These are phyloP conservation scores for Kryptolebias marmoratus DNA, from an alignment of 2,113 vertebrate genomes.

Conservation along the genomic window DNA sequence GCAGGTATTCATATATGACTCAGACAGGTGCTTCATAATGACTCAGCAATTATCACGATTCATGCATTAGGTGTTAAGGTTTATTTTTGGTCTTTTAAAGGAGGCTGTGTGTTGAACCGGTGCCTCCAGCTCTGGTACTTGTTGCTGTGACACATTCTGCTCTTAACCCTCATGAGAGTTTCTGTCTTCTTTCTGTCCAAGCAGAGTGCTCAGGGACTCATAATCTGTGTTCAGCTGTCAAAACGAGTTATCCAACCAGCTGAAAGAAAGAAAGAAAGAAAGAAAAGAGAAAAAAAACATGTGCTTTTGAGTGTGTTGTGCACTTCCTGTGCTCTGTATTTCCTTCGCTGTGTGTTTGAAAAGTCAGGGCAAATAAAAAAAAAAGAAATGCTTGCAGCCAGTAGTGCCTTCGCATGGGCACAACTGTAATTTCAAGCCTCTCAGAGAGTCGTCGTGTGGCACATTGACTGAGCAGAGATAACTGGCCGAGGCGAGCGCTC, in stretches of 20 bases:
- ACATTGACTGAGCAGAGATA: constrained; percentile 68
- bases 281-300: background rate
- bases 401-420: constrained; percentile 50
- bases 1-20: constrained; percentile 24
- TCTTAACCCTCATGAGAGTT: constrained; percentile 34
- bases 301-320: constrained; percentile 28
- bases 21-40: background rate
- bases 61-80: constrained; percentile 13
- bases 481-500: constrained; percentile 30
- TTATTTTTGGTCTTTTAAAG: background rate
- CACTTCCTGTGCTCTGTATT: background rate
- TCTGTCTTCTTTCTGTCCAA: constrained; percentile 47
- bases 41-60: constrained; percentile 10
- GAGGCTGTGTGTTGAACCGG: no score
- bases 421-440: constrained; percentile 69
- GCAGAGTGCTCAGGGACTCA: constrained; percentile 39
- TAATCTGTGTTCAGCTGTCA: constrained; percentile 69
- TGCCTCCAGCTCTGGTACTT: constrained; percentile 6
- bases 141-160: constrained; percentile 19
- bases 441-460: constrained; percentile 51
- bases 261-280: constrained; percentile 46
- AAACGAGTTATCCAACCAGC: constrained; percentile 63
- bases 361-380: constrained; percentile 37
- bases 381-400: background rate
- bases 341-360: constrained; percentile 3